A percentile compares a stretch with the other conserved stretches of the same genome.
phyloP scores from a whole-genome alignment of 2,888 invertebrate genomes.

The Volucella zonaria region DNA sequence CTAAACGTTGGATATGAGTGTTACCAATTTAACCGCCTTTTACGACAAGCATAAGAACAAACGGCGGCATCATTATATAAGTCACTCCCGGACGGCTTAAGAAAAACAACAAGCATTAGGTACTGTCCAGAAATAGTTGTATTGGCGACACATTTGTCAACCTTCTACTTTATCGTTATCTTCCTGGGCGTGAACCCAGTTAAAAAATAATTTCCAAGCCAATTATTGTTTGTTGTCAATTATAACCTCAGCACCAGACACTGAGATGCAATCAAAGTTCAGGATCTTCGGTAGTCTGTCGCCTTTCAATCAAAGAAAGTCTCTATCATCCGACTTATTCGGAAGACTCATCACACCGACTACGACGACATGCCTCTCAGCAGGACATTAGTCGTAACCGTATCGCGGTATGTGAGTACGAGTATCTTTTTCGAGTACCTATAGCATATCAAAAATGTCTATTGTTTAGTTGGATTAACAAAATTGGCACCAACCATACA shows the following conservation, averaged over 20 bases:
- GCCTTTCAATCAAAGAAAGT: constrained; percentile 3
- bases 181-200: constrained; percentile 1
- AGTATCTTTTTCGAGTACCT: constrained; percentile 29
- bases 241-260: constrained; percentile 44
- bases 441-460: constrained; percentile 30
- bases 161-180: neutral
- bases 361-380: constrained; percentile 54
- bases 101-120: no score
- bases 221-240: constrained; percentile 10
- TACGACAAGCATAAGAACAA: no score
- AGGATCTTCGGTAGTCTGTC: constrained; percentile 33
- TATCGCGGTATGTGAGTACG: constrained; percentile 27
- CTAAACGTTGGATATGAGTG: no score
- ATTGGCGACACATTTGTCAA: constrained; percentile 17
- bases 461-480: constrained; percentile 16
- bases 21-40: no score
- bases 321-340: neutral
- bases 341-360: constrained; percentile 3
- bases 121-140: no score
- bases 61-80: no score
- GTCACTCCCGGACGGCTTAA: no score
- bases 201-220: neutral
- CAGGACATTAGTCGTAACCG: constrained; percentile 27
- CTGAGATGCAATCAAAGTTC: constrained; percentile 4
- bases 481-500: constrained; percentile 29